These are phyloP conservation scores for Drepana arcuata DNA, from an alignment of 1,140 invertebrate genomes.

Conservation along the genomic window DNA sequence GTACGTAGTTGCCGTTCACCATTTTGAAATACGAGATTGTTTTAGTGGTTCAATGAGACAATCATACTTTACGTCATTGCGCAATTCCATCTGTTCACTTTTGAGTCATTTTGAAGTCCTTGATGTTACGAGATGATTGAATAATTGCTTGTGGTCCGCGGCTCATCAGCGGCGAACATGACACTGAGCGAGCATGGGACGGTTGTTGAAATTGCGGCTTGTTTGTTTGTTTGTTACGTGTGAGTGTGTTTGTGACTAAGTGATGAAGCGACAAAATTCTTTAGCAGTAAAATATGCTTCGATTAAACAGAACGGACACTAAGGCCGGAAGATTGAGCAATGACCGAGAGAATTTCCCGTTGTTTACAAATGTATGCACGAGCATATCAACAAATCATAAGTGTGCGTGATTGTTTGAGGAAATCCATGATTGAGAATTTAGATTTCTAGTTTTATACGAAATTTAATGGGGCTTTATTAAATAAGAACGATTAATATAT, in stretches of 20 bases:
- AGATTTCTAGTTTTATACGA: no score
- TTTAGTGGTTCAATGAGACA: not conserved
- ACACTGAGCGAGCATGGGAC: constrained; percentile 20
- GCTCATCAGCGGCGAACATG: not conserved
- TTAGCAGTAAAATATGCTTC: constrained; percentile 27
- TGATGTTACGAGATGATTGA: constrained; percentile 1
- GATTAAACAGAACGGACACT: constrained; percentile 19
- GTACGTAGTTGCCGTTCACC: constrained; percentile 61
- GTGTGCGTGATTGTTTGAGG: constrained; percentile 3
- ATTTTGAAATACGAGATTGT: constrained; percentile 32
- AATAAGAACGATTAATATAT: no score
- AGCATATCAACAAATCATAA: not conserved
- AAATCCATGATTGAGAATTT: no score
- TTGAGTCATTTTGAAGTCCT: constrained; percentile 2
- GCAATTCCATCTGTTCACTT: constrained; percentile 2
- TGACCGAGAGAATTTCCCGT: constrained; percentile 11
- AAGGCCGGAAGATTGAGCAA: constrained; percentile 18
- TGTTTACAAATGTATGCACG: constrained; percentile 1
- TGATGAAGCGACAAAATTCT: constrained; percentile 36
- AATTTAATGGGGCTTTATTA: no score
- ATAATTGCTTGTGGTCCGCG: not conserved
- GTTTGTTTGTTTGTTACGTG: constrained; percentile 47
- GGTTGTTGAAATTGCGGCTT: constrained; percentile 30
- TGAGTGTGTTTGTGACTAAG: constrained; percentile 14
- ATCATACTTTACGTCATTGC: constrained; percentile 2